These are phyloP conservation scores for Puffinus mauretanicus DNA, from an alignment of 2,113 vertebrate genomes.

Conservation along the genomic window DNA sequence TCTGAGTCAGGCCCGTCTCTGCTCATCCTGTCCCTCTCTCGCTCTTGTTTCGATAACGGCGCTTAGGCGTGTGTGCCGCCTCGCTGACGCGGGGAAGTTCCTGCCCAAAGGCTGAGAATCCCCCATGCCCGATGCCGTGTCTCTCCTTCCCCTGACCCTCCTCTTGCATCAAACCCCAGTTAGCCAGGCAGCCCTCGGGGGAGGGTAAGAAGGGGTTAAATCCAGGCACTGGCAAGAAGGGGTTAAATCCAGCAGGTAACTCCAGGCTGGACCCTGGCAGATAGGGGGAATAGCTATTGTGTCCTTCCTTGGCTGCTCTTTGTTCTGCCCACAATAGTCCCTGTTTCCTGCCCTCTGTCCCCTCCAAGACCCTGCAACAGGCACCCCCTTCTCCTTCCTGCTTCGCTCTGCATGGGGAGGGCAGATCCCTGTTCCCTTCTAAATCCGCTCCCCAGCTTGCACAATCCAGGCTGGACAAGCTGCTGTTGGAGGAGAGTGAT, in stretches of 20 bases:
- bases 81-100: rapidly evolving
- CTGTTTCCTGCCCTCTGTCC: slow-evolving; percentile 53
- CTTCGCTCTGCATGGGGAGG: not conserved
- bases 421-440: not conserved
- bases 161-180: not conserved
- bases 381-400: slow-evolving; percentile 49
- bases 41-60: not conserved
- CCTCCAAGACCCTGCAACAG: not conserved
- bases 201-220: slow-evolving; percentile 11
- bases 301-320: slow-evolving; percentile 15
- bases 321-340: slow-evolving; percentile 55
- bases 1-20: slow-evolving; percentile 3
- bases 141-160: not conserved
- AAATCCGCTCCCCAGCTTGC: not conserved
- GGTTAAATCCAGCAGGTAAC: slow-evolving; percentile 45
- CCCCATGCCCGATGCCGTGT: rapidly evolving
- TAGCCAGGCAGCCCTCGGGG: not conserved
- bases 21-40: not conserved
- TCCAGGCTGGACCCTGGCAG: not conserved
- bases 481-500: not conserved
- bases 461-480: not conserved
- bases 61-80: not conserved
- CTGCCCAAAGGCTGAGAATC: not conserved
- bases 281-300: not conserved
- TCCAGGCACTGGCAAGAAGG: not conserved